A percentile compares a stretch with the other conserved stretches of the same genome.
Conservation (phyloP, 2,113 vertebrate species). For the Colius striatus region DNA sequence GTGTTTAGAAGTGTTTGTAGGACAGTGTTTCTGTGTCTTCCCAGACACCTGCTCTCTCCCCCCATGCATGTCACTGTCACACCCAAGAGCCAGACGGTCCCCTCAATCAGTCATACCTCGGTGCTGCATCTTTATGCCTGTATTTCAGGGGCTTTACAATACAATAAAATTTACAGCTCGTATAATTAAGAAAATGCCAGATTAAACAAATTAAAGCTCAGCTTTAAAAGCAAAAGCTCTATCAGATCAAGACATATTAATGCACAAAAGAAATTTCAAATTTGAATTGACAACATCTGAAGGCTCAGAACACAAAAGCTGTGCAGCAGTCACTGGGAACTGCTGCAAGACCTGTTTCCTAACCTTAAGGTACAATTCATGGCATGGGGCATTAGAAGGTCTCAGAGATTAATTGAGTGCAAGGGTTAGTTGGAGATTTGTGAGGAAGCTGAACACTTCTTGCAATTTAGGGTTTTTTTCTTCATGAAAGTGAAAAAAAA, state of each 20-base stretch:
- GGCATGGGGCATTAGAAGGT: slow-evolving; percentile 14
- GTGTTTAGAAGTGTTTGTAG: background rate
- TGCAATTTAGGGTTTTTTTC: background rate
- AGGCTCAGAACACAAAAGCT: background rate
- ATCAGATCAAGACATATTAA: slow-evolving; percentile 39
- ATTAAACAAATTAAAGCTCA: slow-evolving; percentile 71
- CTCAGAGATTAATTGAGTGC: slow-evolving; percentile 57
- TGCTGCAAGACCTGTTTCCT: background rate
- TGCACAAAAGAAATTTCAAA: slow-evolving; percentile 55
- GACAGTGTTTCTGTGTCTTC: background rate
- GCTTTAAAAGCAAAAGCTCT: background rate
- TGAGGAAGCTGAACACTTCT: background rate
- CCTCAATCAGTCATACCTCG: background rate
- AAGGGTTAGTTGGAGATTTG: slow-evolving; percentile 69
- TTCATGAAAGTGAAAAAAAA: background rate
- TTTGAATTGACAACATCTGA: slow-evolving; percentile 38
- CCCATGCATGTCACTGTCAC: background rate
- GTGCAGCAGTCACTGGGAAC: background rate
- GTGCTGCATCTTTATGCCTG: slow-evolving; percentile 2
- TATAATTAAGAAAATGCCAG: slow-evolving; percentile 73
- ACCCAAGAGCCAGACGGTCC: background rate
- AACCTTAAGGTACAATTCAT: slow-evolving; percentile 60
- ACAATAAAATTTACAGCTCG: slow-evolving; percentile 72
- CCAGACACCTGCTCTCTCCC: background rate
- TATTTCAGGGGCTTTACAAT: slow-evolving; percentile 54